A percentile compares a stretch with the other conserved stretches of the same genome.
Evolutionary conservation across 2,797 vertebrate species (phyloP).

Genomic region (Arctocebus calabarensis): DNA sequence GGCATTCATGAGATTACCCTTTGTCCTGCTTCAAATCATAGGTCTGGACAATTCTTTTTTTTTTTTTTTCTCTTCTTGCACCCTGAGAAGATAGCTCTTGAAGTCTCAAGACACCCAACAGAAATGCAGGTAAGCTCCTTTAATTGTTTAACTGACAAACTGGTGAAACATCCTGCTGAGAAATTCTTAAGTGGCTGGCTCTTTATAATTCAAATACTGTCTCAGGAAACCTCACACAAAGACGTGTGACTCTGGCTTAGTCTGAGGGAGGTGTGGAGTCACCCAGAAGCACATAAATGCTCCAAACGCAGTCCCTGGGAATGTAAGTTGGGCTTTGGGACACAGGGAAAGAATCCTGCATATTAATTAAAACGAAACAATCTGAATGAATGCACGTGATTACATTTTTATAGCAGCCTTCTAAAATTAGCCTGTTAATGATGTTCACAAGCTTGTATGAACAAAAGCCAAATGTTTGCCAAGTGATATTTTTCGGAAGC

Average conservation of each 20-base stretch:
- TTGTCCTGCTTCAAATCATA: neutral
- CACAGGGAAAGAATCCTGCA: neutral
- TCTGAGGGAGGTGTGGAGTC: neutral
- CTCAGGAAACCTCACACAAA: neutral
- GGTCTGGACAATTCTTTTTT: neutral
- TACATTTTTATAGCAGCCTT: neutral
- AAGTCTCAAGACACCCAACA: neutral
- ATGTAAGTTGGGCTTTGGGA: neutral
- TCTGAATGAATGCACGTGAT: neutral
- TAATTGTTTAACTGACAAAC: neutral
- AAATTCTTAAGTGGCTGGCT: neutral
- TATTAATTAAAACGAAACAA: constrained; percentile 30
- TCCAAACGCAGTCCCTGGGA: neutral
- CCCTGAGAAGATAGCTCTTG: neutral
- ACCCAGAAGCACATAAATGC: neutral
- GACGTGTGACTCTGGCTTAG: neutral
- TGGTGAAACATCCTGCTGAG: neutral
- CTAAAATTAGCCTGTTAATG: neutral
- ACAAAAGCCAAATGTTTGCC: constrained; percentile 40
- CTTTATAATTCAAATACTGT: constrained; percentile 35
- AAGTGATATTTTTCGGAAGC: constrained; percentile 66
- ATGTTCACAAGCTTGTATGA: constrained; percentile 16
- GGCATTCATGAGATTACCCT: neutral
- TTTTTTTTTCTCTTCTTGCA: neutral
- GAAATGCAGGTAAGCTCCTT: neutral